Conservation (phyloP, 2,797 vertebrate species). For the Denticeps clupeoides region DNA sequence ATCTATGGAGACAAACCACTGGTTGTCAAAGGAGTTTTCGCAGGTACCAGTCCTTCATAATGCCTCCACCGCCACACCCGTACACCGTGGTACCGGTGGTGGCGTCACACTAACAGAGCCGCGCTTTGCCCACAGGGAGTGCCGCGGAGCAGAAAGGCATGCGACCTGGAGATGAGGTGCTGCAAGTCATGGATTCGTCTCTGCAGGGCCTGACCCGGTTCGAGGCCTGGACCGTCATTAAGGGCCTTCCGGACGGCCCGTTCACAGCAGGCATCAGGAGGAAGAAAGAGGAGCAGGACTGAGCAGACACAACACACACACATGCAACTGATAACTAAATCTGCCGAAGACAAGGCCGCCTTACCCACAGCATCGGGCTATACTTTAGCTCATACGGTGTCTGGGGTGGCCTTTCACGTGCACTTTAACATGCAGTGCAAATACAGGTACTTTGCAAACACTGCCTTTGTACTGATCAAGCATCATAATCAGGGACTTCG, state of each 20-base stretch:
- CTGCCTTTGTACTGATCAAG: slow-evolving; percentile 14
- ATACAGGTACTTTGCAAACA: slow-evolving; percentile 6
- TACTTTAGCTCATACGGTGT: neutral
- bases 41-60: slow-evolving; percentile 57
- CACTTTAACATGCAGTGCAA: neutral
- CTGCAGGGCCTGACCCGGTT: slow-evolving; percentile 78
- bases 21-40: slow-evolving; percentile 74
- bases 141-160: slow-evolving; percentile 62
- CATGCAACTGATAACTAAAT: neutral
- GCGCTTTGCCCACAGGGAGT: slow-evolving; percentile 46
- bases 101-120: neutral
- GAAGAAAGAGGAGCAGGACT: slow-evolving; percentile 33
- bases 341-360: neutral
- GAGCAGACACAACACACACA: slow-evolving; percentile 1
- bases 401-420: neutral
- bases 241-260: slow-evolving; percentile 72
- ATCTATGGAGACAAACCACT: slow-evolving; percentile 82
- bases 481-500: slow-evolving; percentile 26
- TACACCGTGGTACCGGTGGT: slow-evolving; percentile 6
- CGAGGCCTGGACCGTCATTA: slow-evolving; percentile 85
- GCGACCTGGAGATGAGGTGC: slow-evolving; percentile 72
- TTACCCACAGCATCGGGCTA: neutral
- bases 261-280: slow-evolving; percentile 57
- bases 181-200: slow-evolving; percentile 61
- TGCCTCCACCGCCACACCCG: no score